Evolutionary conservation across 2,113 vertebrate genomes (phyloP), one percentile per base, ranked within the genome.

Genomic region (Phrynocephalus versicolor): DNA sequence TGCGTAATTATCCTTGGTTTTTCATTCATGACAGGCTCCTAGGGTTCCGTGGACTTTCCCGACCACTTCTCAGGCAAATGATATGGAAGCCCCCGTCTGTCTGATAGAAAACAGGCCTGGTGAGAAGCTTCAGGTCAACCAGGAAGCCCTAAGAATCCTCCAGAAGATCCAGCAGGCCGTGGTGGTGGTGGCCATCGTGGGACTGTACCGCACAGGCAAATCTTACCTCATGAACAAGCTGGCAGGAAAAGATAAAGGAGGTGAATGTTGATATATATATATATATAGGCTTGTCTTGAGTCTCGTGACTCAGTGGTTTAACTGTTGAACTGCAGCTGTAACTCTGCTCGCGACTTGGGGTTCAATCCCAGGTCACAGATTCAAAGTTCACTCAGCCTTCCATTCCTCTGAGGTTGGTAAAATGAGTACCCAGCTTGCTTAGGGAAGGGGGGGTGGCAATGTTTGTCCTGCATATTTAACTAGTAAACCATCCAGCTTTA

Each of bases 181-280:
- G 51, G 89, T 94, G 51, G 92, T 94, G 58, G 94, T 94, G 64
- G 90, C 92, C 51, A 91, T 94, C 3, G 79, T 81, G 65, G 94
- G 94, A 6, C 72, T 41, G 5, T 92, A 86, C 41, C 78, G 86
- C 5, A 92, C 90, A 0, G 93, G 92, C 39, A 95, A 94, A 21
- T 95, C 93, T 25, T 94, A 90, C 81, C 72, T 94, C 30, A 93
- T 94, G 93, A 95, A 95, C 79, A 27, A 51, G 3, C 71, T 94
- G 73, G 88, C 88, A 6, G 87, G 91, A 64, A 25, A 51, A 2
- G 85, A 87, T 14, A 57, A 16, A 45, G 39, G 84, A 1, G 92
- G 94, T 95, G 71, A 91, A 89, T 51, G 45, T 51, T 51, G 45
- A 51, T 51, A 51, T 51, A 10, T n/a, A n/a, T n/a, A n/a, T n/a